phyloP scores from a whole-genome alignment of 1,140 invertebrate species.

The Triops cancriformis region DNA sequence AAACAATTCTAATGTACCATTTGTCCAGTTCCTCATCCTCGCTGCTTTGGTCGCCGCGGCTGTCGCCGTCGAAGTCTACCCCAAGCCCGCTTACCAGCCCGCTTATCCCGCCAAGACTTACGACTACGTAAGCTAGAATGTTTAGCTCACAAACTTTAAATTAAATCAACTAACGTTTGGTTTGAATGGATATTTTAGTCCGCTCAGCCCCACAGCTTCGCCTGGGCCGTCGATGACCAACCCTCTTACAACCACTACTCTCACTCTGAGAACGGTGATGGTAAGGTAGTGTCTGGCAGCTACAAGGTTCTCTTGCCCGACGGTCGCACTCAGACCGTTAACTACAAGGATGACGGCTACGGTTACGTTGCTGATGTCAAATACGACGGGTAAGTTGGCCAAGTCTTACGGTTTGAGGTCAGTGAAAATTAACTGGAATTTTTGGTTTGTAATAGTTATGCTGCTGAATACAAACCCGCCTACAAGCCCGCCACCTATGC shows the following conservation, averaged over 20 bases:
- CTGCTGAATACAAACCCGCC: slow-evolving; percentile 22
- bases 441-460: neutral
- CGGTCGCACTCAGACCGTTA: slow-evolving; percentile 33
- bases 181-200: neutral
- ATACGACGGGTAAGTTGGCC: slow-evolving; percentile 32
- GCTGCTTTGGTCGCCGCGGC: slow-evolving; percentile 22
- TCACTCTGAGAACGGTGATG: slow-evolving; percentile 16
- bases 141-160: neutral
- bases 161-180: neutral
- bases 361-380: slow-evolving; percentile 32
- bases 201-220: slow-evolving; percentile 27
- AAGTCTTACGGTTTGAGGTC: neutral
- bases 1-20: neutral
- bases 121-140: neutral
- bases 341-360: slow-evolving; percentile 31
- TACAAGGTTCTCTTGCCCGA: slow-evolving; percentile 33
- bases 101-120: neutral
- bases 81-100: slow-evolving; percentile 11
- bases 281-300: slow-evolving; percentile 29
- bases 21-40: slow-evolving; percentile 21
- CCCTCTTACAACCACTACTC: slow-evolving; percentile 24
- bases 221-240: slow-evolving; percentile 25
- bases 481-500: slow-evolving; percentile 18
- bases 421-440: neutral
- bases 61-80: slow-evolving; percentile 16